Conservation (phyloP, 2,113 vertebrate species). For the Riparia riparia region DNA sequence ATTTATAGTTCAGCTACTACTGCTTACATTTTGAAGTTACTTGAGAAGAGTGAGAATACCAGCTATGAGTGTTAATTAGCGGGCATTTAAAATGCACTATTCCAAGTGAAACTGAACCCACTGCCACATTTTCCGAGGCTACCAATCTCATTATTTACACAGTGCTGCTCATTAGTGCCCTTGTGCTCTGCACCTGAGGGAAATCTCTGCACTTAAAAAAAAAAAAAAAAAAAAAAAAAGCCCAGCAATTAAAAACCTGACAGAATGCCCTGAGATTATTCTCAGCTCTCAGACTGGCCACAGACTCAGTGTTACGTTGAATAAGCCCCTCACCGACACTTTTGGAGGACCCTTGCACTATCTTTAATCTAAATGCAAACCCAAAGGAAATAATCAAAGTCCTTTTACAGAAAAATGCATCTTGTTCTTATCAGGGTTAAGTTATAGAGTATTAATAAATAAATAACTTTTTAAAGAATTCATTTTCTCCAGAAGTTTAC, state of each 20-base stretch:
- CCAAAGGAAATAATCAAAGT: fast-evolving
- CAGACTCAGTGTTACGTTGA: not conserved
- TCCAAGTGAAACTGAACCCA: not conserved
- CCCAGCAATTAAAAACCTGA: not conserved
- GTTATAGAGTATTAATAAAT: not conserved
- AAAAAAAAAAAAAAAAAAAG: not conserved
- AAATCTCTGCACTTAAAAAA: not conserved
- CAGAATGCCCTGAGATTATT: not conserved
- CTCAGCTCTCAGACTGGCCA: not conserved
- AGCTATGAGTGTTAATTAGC: not conserved
- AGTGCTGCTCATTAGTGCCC: not conserved
- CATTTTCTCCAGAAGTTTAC: not conserved
- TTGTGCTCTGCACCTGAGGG: not conserved
- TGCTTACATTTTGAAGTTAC: not conserved
- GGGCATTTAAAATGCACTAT: not conserved
- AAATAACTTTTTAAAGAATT: no score
- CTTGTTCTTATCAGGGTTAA: not conserved
- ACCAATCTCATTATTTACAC: not conserved
- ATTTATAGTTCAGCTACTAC: not conserved
- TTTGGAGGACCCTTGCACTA: fast-evolving
- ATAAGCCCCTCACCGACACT: not conserved
- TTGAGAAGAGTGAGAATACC: not conserved
- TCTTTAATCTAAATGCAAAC: not conserved
- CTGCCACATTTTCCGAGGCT: not conserved
- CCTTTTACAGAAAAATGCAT: not conserved